These are phyloP conservation scores for Bicyclus anynana DNA, from an alignment of 1,140 invertebrate species.

Conservation along the genomic window DNA sequence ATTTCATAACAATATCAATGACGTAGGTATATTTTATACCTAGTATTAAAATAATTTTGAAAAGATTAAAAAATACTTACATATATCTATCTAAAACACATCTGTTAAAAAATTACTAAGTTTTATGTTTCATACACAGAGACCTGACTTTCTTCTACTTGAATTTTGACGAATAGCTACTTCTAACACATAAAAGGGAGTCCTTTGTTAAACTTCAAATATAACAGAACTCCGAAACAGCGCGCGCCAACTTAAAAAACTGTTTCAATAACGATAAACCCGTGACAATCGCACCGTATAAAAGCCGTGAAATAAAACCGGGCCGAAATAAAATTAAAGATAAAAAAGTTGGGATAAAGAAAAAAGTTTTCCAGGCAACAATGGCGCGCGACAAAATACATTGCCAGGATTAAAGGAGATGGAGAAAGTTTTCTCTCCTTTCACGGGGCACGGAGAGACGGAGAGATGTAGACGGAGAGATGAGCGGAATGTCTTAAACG, in stretches of 20 bases:
- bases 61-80: too few relatives aligned
- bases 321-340: conserved; percentile 65
- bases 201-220: background rate
- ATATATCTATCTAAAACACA: too few relatives aligned
- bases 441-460: conserved; percentile 22
- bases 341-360: conserved; percentile 44
- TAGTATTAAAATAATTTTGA: too few relatives aligned
- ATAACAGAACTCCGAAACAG: background rate
- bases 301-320: conserved; percentile 47
- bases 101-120: too few relatives aligned
- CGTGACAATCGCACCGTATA: conserved; percentile 41
- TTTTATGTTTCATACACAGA: too few relatives aligned
- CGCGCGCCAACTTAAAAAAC: background rate
- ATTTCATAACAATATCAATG: too few relatives aligned
- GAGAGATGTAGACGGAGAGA: background rate
- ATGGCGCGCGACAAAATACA: conserved; percentile 68
- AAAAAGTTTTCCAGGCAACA: conserved; percentile 57
- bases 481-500: conserved; percentile 27
- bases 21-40: too few relatives aligned
- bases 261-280: conserved; percentile 27
- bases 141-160: too few relatives aligned
- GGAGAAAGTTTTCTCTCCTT: conserved; percentile 37
- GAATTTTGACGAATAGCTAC: background rate
- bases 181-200: background rate
- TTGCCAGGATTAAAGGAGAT: conserved; percentile 68